phyloP scores from a whole-genome alignment of 2,888 invertebrate genomes.

The Schizotus pectinicornis region DNA sequence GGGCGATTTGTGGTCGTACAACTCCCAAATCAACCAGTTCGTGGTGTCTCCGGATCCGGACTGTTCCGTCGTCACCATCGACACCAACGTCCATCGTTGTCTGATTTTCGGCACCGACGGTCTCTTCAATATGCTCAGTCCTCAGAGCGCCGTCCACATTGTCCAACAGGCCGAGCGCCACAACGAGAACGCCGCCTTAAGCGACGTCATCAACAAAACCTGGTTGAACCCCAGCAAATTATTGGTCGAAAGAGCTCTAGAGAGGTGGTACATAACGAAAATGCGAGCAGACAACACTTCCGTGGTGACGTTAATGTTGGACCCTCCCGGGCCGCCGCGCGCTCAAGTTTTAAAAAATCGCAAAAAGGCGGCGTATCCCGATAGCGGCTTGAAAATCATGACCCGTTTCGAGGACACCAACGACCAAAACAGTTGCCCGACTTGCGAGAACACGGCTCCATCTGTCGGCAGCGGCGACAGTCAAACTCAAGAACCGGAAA shows the following conservation, averaged over 20 bases:
- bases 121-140: conserved; percentile 92
- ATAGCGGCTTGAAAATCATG: conserved; percentile 52
- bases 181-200: conserved; percentile 72
- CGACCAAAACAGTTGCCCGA: conserved; percentile 5
- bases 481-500: conserved; percentile 16
- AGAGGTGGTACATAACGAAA: conserved; percentile 82
- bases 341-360: conserved; percentile 64
- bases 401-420: conserved; percentile 45
- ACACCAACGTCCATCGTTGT: conserved; percentile 80
- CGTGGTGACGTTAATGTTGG: conserved; percentile 89
- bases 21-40: conserved; percentile 87
- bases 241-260: conserved; percentile 81
- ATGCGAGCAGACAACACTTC: conserved; percentile 97
- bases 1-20: conserved; percentile 98
- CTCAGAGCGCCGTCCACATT: conserved; percentile 82
- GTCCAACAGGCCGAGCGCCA: conserved; percentile 83
- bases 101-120: conserved; percentile 97
- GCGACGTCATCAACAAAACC: conserved; percentile 55
- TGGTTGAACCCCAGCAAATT: conserved; percentile 93
- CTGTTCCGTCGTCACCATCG: conserved; percentile 83
- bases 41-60: conserved; percentile 99
- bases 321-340: conserved; percentile 84
- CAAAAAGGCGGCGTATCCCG: conserved; percentile 45
- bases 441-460: neutral
- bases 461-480: conserved; percentile 13